Base-by-base conservation (phyloP, 2,113 vertebrate genomes). In the Vulpes ferrilata region DNA sequence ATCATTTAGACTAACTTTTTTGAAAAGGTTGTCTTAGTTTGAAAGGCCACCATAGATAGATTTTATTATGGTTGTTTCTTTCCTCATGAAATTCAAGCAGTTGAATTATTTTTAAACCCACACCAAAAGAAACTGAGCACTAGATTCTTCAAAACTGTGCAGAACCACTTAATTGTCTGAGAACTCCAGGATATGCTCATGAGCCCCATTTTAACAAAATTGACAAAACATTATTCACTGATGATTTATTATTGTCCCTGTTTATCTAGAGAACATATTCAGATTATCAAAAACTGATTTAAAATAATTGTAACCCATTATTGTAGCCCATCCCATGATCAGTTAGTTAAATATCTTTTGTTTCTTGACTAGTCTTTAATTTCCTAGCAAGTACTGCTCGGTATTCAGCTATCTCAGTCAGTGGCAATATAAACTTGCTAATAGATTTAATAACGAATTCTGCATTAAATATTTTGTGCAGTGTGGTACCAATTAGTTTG, bases 231-330 rank as follows among this genome's bases (percentile, higher is more conserved):
- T 93, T 35, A 65, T 62, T 95, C 38, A 59, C 2, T 80, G 71
- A 67, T 43, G 60, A 83, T 62, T 91, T 93, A 35, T 81, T 88
- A 76, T 76, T 76, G 15, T 32, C 60, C 15, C 30, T 65, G 19
- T 76, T 97, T 23, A 43, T 81, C 32, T 65, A 65, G n/a, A 88
- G 92, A 85, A 35, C 23, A 22, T 1, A 81, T 74, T 96, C 53
- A 89, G 32, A 69, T 90, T 69, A n/a, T 43, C 13, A 60, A 57
- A 57, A 90, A 69, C 13, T 85, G 20, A 55, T 59, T 48, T 48
- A 5, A 86, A 25, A 32, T 57, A 76, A 43, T 43, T 43, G 43
- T 43, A 43, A 7, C 43, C 43, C 43, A 43, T 43, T 43, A 43
- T 43, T 43, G 43, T 43, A 43, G 43, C 43, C 16, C 7, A 79